Base-by-base conservation (phyloP, 2,113 vertebrate species). In the Symphodus melops region DNA sequence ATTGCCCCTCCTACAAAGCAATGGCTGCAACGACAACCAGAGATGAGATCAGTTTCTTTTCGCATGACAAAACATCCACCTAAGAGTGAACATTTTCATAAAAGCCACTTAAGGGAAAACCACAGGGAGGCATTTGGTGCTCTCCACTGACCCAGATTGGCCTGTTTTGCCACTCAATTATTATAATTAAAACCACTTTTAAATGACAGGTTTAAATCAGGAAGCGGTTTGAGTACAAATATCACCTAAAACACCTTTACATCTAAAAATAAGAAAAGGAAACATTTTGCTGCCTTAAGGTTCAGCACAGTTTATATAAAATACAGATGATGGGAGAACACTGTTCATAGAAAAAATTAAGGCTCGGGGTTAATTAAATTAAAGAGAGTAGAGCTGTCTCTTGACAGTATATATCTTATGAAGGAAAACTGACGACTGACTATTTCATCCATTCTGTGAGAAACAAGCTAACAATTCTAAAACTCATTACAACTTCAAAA, bases 401-500 rank as follows among this genome's bases (percentile, higher is more conserved):
- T 61, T 46, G 53, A 54, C 37, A 59, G n/a, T 12, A 66, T 60
- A 51, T 28, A n/a, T 65, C 37, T 49, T 23, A 65, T 6, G 25
- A 28, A 44, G 7, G 20, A 25, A 49, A 55, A 58, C 5, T 0
- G 0, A 14, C 19, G 16, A 56, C 21, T 55, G 4, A 23, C 65
- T 65, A 28, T 69, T 74, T 64, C 10, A 65, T 42, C 41, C 60
- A 36, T 53, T 67, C 44, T 75, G 66, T 36, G 66, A 71, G 1
- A 61, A 67, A 62, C 42, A 75, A 23, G 10, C 25, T 23, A 28
- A 42, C 41, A 0, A 56, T 56, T 39, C 14, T 63, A 33, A 33
- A 33, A 33, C 28, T 6, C 28, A 33, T 33, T 61, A 41, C 7
- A 9, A 16, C 21, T 25, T 41, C 21, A 9, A 68, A 2, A 14